phyloP scores from a whole-genome alignment of 2,797 vertebrate species.

The Coregonus sp. region DNA sequence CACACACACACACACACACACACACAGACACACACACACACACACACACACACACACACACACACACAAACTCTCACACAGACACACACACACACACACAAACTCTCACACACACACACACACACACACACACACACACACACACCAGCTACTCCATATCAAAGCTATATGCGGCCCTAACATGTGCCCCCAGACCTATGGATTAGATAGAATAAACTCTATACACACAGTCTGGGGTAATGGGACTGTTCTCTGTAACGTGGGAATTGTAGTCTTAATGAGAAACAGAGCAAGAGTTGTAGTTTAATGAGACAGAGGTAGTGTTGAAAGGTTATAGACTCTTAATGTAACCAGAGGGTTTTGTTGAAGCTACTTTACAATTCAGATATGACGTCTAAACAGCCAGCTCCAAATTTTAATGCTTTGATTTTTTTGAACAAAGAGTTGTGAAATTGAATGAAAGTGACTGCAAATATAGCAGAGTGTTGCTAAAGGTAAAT shows the following conservation, averaged over 20 bases:
- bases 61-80: too few species aligned
- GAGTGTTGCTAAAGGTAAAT: neutral
- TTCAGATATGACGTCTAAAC: constrained; percentile 10
- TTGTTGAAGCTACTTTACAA: constrained; percentile 15
- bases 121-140: constrained; percentile 16
- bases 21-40: too few species aligned
- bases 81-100: too few species aligned
- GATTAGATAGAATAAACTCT: constrained; percentile 37
- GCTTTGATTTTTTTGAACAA: neutral
- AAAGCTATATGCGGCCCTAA: constrained; percentile 14
- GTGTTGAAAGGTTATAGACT: constrained; percentile 43
- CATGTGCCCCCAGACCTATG: neutral
- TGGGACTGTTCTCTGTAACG: constrained; percentile 11
- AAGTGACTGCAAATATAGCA: neutral
- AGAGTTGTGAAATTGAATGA: neutral
- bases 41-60: too few species aligned
- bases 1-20: too few species aligned
- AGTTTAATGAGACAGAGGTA: constrained; percentile 63
- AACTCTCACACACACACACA: too few species aligned
- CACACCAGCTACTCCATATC: constrained; percentile 14
- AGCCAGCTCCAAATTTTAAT: constrained; percentile 14
- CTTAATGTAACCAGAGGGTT: neutral
- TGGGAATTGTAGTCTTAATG: constrained; percentile 66
- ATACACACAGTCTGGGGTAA: constrained; percentile 16
- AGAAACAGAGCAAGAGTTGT: constrained; percentile 56